These are phyloP conservation scores for Marasmarcha lunaedactyla DNA, from an alignment of 2,888 invertebrate genomes.

Conservation along the genomic window DNA sequence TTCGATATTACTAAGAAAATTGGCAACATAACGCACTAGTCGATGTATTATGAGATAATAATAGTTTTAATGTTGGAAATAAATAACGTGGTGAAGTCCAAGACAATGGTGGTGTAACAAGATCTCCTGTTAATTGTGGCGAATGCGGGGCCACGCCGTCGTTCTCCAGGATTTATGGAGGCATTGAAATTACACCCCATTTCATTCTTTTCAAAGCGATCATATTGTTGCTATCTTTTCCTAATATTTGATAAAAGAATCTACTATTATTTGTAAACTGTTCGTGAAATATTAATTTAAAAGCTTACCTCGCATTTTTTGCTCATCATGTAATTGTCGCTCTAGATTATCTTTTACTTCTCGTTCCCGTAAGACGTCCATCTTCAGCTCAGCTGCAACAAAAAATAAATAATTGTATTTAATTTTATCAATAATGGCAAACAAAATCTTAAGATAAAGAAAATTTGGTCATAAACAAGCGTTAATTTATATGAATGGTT, in stretches of 20 bases:
- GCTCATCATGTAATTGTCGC: conserved; percentile 92
- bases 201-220: conserved; percentile 33
- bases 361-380: conserved; percentile 93
- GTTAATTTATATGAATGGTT: conserved; percentile 47
- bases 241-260: conserved; percentile 15
- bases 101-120: conserved; percentile 62
- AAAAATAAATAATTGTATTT: conserved; percentile 21
- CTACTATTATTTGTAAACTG: conserved; percentile 1
- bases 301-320: conserved; percentile 92
- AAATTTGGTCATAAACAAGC: conserved; percentile 5
- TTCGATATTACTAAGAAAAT: conserved; percentile 46
- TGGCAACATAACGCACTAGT: conserved; percentile 35
- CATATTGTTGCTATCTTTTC: conserved; percentile 22
- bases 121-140: conserved; percentile 60
- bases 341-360: conserved; percentile 95
- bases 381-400: conserved; percentile 93
- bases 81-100: conserved; percentile 52
- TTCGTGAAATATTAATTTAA: conserved; percentile 2
- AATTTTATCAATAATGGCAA: no score
- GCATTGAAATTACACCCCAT: conserved; percentile 51
- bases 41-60: conserved; percentile 48
- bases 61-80: conserved; percentile 61
- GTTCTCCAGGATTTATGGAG: conserved; percentile 50
- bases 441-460: conserved; percentile 20
- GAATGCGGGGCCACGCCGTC: conserved; percentile 40